These are phyloP conservation scores for Lasioglossum malachurum DNA, from an alignment of 2,888 invertebrate species.

Conservation along the genomic window DNA sequence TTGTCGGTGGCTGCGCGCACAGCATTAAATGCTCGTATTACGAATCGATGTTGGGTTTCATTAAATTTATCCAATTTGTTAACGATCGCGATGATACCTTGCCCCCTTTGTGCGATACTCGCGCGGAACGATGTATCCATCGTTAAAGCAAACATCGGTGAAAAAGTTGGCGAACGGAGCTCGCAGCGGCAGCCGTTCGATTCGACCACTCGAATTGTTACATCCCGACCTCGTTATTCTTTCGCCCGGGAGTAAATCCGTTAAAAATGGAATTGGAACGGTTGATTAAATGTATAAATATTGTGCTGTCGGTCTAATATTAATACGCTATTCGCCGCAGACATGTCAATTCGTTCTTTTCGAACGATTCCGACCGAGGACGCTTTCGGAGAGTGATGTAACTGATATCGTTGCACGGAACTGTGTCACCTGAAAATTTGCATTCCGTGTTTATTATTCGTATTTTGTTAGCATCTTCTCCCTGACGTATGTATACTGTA, in stretches of 20 bases:
- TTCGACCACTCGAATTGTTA: neutral
- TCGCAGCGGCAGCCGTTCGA: neutral
- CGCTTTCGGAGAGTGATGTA: neutral
- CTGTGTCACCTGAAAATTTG: neutral
- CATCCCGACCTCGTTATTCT: neutral
- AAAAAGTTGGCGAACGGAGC: neutral
- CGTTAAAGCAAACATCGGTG: neutral
- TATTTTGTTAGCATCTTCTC: too few relatives aligned
- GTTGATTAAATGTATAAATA: neutral
- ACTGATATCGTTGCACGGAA: neutral
- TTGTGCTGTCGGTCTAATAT: neutral
- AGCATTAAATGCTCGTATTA: neutral
- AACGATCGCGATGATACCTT: neutral
- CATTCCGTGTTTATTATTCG: too few relatives aligned
- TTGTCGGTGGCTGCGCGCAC: constrained; percentile 29
- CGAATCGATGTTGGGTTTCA: neutral
- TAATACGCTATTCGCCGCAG: neutral
- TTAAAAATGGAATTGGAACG: neutral
- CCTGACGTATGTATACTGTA: too few relatives aligned
- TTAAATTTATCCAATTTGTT: neutral
- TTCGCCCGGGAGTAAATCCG: neutral
- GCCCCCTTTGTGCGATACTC: neutral
- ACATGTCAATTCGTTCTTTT: neutral
- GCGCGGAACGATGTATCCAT: neutral
- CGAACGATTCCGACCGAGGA: neutral